Percentiles rank a stretch among this genome's conserved stretches.
Conservation (phyloP, 2,797 vertebrate genomes). For the Microchirus variegatus region DNA sequence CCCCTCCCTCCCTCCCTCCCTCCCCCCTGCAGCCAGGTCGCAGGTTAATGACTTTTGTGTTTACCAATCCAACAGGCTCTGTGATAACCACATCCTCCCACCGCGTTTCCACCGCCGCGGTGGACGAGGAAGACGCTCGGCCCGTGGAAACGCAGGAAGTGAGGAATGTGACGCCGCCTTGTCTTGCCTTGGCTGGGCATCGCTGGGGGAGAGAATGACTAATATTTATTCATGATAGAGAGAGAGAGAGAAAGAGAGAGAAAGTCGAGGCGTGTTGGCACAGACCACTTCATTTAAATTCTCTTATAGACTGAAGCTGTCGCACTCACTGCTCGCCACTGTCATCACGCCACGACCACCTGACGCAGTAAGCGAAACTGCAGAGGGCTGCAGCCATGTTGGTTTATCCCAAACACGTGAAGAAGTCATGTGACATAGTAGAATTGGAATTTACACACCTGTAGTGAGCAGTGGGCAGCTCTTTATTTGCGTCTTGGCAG, state of each 20-base stretch:
- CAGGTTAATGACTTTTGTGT: constrained; percentile 83
- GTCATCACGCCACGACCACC: constrained; percentile 50
- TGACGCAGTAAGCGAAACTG: too few relatives aligned
- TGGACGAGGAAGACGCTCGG: constrained; percentile 47
- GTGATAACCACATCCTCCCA: constrained; percentile 70
- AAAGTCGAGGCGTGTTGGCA: constrained; percentile 80
- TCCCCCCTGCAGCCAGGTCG: constrained; percentile 63
- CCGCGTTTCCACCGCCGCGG: constrained; percentile 32
- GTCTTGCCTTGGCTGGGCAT: constrained; percentile 39
- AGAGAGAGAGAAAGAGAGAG: constrained; percentile 61
- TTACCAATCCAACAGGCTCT: constrained; percentile 67
- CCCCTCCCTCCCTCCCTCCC: constrained; percentile 49
- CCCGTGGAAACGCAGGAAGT: constrained; percentile 74
- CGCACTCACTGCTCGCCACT: constrained; percentile 60
- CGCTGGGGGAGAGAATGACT: constrained; percentile 72
- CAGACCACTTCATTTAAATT: constrained; percentile 84
- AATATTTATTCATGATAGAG: constrained; percentile 85
- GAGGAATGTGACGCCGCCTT: constrained; percentile 66
- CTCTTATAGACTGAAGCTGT: constrained; percentile 83
- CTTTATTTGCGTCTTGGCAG: too few relatives aligned
- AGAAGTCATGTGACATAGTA: too few relatives aligned
- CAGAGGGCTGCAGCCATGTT: too few relatives aligned
- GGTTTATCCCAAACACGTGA: too few relatives aligned
- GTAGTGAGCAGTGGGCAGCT: too few relatives aligned
- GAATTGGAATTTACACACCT: too few relatives aligned